Evolutionary conservation across 1,140 invertebrate genomes (phyloP).

Genomic region (Drosophila sechellia): DNA sequence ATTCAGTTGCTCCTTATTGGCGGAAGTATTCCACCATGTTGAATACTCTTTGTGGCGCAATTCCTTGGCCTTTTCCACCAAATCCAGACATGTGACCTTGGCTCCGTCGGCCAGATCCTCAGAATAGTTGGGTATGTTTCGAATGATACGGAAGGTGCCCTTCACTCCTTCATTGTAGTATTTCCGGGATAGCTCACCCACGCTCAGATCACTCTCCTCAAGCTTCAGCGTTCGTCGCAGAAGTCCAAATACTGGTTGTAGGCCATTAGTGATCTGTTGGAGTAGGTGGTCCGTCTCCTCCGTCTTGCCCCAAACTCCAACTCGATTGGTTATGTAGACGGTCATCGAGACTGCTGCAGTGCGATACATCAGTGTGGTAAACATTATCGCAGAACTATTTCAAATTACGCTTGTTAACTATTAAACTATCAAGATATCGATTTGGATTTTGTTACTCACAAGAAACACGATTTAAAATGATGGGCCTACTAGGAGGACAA

Average conservation of each 20-base stretch:
- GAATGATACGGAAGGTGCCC: conserved; percentile 16
- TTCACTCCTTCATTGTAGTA: conserved; percentile 33
- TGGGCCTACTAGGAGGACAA: not conserved
- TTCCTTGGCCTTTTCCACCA: conserved; percentile 1
- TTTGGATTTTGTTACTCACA: not conserved
- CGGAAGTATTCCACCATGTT: not conserved
- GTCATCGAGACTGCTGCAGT: conserved; percentile 27
- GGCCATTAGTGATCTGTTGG: not conserved
- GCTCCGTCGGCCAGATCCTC: not conserved
- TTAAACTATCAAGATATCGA: no score
- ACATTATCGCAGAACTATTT: conserved; percentile 7
- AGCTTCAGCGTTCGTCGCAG: not conserved
- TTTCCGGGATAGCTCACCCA: conserved; percentile 2
- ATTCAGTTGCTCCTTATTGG: not conserved
- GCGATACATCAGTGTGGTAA: conserved; percentile 15
- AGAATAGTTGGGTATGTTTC: conserved; percentile 15
- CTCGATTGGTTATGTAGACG: conserved; percentile 28
- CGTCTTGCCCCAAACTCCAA: conserved; percentile 37
- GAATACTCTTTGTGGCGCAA: not conserved
- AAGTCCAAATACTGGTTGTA: conserved; percentile 6
- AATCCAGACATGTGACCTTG: not conserved
- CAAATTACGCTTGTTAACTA: not conserved
- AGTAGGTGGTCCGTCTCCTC: conserved; percentile 29
- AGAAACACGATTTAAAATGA: not conserved
- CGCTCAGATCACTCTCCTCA: not conserved